Percentiles rank a stretch among this genome's conserved stretches.
Evolutionary conservation across 1,140 invertebrate genomes (phyloP).

Genomic region (Trichogramma pretiosum): DNA sequence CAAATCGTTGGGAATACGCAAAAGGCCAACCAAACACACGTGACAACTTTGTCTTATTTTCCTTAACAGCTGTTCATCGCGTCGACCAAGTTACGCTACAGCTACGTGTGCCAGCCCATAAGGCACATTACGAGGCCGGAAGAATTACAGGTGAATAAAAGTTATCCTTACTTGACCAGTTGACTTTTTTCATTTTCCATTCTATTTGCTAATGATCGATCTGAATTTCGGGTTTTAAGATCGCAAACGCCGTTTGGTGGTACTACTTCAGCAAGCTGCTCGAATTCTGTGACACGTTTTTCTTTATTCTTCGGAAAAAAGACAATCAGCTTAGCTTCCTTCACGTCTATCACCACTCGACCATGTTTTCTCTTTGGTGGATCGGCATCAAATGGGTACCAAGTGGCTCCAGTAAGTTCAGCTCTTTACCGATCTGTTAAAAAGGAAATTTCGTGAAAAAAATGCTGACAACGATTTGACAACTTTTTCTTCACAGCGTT

Average conservation of each 20-base stretch:
- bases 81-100: slow-evolving; percentile 71
- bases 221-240: too few relatives aligned
- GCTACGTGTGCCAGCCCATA: slow-evolving; percentile 83
- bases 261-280: slow-evolving; percentile 92
- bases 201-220: too few relatives aligned
- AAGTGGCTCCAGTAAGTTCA: slow-evolving; percentile 77
- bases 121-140: slow-evolving; percentile 69
- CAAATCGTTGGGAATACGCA: too few relatives aligned
- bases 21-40: too few relatives aligned
- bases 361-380: slow-evolving; percentile 91
- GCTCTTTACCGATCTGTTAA: background rate
- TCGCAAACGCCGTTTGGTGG: slow-evolving; percentile 91
- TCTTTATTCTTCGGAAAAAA: slow-evolving; percentile 85
- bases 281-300: slow-evolving; percentile 88
- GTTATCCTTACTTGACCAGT: too few relatives aligned
- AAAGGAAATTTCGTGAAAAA: background rate
- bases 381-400: slow-evolving; percentile 94
- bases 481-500: slow-evolving; percentile 53
- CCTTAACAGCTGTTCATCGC: slow-evolving; percentile 60
- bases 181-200: slow-evolving; percentile 1
- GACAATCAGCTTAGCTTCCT: slow-evolving; percentile 80
- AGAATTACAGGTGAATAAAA: slow-evolving; percentile 76
- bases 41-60: slow-evolving; percentile 13
- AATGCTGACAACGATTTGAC: background rate
- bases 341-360: slow-evolving; percentile 87